Evolutionary conservation across 2,888 invertebrate genomes (phyloP).

Genomic region (Rhopalosiphum nymphaeae): DNA sequence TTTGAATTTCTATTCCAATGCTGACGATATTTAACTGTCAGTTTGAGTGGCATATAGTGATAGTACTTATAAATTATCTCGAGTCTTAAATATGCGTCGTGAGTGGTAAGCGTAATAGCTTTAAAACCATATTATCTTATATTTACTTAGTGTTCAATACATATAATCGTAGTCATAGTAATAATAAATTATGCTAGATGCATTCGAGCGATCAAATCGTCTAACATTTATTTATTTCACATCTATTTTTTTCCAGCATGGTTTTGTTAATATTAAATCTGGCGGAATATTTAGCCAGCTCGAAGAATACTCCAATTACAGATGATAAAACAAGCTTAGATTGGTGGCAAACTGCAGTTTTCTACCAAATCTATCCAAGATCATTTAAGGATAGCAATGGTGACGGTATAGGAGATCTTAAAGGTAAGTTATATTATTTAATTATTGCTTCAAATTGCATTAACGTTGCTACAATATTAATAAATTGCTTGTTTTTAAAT

Average conservation of each 20-base stretch:
- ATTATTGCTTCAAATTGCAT: too few species aligned
- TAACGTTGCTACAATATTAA: too few species aligned
- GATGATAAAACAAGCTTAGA: constrained; percentile 70
- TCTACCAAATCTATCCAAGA: constrained; percentile 89
- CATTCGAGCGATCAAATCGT: background rate
- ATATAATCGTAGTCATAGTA: background rate
- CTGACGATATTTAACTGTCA: background rate
- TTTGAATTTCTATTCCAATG: background rate
- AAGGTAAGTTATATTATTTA: constrained; percentile 73
- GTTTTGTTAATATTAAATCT: background rate
- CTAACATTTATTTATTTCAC: background rate
- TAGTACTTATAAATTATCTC: background rate
- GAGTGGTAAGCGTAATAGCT: constrained; percentile 16
- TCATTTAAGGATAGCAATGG: constrained; percentile 87
- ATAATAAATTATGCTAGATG: background rate
- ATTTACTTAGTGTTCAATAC: background rate
- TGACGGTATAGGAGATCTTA: constrained; percentile 89
- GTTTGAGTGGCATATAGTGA: background rate
- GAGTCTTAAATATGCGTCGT: background rate
- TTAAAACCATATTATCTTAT: background rate
- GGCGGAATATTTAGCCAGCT: background rate
- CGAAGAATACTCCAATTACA: background rate
- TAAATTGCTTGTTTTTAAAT: background rate
- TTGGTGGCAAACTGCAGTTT: constrained; percentile 86
- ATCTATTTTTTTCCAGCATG: background rate